phyloP scores from a whole-genome alignment of 2,888 invertebrate species.

The Drosophila silvestris region DNA sequence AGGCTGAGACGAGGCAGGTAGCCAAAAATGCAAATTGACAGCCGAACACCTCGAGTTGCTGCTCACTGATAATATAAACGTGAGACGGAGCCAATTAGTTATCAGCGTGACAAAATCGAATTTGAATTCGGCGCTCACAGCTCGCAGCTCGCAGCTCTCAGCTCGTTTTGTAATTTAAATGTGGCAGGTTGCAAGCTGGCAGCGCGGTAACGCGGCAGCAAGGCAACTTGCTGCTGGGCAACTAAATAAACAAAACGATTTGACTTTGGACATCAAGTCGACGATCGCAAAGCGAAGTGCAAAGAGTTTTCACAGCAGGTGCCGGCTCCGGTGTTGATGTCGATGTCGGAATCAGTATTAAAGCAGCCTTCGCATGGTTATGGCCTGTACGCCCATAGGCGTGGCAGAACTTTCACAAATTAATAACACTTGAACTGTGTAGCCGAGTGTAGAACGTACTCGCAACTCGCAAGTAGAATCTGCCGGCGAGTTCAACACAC shows the following conservation, averaged over 20 bases:
- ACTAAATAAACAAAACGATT: constrained; percentile 49
- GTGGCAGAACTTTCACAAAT: constrained; percentile 79
- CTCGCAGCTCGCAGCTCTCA: constrained; percentile 17
- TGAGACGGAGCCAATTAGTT: constrained; percentile 55
- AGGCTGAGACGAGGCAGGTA: not conserved
- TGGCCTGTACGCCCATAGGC: constrained; percentile 39
- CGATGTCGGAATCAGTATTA: constrained; percentile 5
- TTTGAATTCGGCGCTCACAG: constrained; percentile 19
- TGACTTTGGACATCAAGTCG: constrained; percentile 42
- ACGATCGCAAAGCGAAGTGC: constrained; percentile 22
- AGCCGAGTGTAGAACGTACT: constrained; percentile 39
- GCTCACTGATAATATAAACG: constrained; percentile 38
- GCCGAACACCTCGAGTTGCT: constrained; percentile 25
- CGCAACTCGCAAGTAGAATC: constrained; percentile 13
- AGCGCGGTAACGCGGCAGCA: not conserved
- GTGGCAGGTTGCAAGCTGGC: constrained; percentile 55
- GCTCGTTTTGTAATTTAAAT: constrained; percentile 73
- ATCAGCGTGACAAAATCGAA: constrained; percentile 71
- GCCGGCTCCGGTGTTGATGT: constrained; percentile 25
- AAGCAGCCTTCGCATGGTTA: constrained; percentile 8
- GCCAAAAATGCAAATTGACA: constrained; percentile 38
- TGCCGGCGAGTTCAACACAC: constrained; percentile 55
- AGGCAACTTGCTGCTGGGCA: constrained; percentile 27
- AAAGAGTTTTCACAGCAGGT: constrained; percentile 57
- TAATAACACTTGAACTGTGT: constrained; percentile 67